These are phyloP conservation scores for Napeogenes sylphis DNA, from an alignment of 2,888 invertebrate genomes.

Conservation along the genomic window DNA sequence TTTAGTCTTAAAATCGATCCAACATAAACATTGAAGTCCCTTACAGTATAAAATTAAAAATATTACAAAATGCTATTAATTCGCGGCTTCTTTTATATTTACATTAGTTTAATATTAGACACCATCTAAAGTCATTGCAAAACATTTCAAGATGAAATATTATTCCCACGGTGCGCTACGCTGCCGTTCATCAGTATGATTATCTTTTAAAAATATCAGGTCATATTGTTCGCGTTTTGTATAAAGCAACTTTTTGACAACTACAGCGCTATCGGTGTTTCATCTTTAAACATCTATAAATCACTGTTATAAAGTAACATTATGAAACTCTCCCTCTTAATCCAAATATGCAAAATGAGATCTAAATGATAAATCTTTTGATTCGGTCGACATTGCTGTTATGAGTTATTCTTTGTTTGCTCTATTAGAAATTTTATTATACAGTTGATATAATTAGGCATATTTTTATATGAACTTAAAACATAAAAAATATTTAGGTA, in stretches of 20 bases:
- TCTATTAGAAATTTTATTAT: background rate
- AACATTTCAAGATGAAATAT: conserved; percentile 67
- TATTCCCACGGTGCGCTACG: conserved; percentile 66
- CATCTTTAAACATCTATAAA: conserved; percentile 70
- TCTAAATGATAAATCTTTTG: conserved; percentile 29
- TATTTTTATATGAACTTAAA: background rate
- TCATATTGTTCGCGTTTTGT: conserved; percentile 76
- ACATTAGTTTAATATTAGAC: conserved; percentile 13
- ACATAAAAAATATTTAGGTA: too few species aligned
- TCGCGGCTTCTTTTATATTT: conserved; percentile 1
- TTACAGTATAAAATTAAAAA: too few species aligned
- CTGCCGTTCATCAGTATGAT: conserved; percentile 75
- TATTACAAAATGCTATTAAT: background rate
- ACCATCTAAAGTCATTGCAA: conserved; percentile 58
- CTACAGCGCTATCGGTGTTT: conserved; percentile 58
- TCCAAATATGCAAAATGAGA: conserved; percentile 38
- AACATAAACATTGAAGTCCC: too few species aligned
- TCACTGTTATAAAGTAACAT: conserved; percentile 59
- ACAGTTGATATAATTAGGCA: background rate
- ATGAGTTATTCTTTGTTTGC: conserved; percentile 12
- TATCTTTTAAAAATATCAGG: conserved; percentile 77
- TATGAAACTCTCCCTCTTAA: conserved; percentile 53
- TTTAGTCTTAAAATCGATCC: too few species aligned
- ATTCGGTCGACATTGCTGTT: conserved; percentile 21
- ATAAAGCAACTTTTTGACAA: conserved; percentile 61